A percentile compares a stretch with the other conserved stretches of the same genome.
phyloP scores from a whole-genome alignment of 1,140 invertebrate genomes.

The Hycleus phaleratus region DNA sequence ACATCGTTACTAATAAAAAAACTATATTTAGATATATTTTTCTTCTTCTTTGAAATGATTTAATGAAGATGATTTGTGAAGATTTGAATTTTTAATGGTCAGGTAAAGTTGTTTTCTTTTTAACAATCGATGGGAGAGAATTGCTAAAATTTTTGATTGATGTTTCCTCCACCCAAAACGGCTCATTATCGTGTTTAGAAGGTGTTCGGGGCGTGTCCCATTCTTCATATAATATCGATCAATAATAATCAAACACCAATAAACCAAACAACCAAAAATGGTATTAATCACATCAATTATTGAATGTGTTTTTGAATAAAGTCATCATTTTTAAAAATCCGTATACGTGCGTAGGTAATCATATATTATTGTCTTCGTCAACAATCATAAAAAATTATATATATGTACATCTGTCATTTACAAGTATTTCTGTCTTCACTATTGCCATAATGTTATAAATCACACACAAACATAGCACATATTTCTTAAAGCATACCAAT shows the following conservation, averaged over 20 bases:
- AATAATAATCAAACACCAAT: conserved; percentile 21
- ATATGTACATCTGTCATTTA: conserved; percentile 27
- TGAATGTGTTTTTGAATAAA: too few relatives aligned
- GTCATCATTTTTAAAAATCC: too few relatives aligned
- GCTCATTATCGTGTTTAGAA: too few relatives aligned
- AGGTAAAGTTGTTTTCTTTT: not conserved
- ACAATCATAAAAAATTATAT: too few relatives aligned
- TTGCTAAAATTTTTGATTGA: too few relatives aligned
- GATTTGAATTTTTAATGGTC: conserved; percentile 11
- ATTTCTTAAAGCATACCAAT: conserved; percentile 2
- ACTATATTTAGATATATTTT: not conserved
- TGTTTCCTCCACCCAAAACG: not conserved
- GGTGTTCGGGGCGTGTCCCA: too few relatives aligned
- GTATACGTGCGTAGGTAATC: too few relatives aligned
- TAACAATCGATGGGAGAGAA: too few relatives aligned
- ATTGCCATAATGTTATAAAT: conserved; percentile 32
- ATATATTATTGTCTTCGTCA: too few relatives aligned
- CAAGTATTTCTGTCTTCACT: conserved; percentile 34
- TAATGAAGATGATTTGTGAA: conserved; percentile 20
- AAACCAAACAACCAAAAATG: conserved; percentile 21
- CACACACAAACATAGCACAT: conserved; percentile 10
- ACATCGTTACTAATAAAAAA: conserved; percentile 24
- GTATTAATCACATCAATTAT: conserved; percentile 26
- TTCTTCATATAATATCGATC: conserved; percentile 7
- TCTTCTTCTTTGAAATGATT: conserved; percentile 6